Evolutionary conservation across 2,113 vertebrate genomes (phyloP).

Genomic region (Peromyscus polionotus): DNA sequence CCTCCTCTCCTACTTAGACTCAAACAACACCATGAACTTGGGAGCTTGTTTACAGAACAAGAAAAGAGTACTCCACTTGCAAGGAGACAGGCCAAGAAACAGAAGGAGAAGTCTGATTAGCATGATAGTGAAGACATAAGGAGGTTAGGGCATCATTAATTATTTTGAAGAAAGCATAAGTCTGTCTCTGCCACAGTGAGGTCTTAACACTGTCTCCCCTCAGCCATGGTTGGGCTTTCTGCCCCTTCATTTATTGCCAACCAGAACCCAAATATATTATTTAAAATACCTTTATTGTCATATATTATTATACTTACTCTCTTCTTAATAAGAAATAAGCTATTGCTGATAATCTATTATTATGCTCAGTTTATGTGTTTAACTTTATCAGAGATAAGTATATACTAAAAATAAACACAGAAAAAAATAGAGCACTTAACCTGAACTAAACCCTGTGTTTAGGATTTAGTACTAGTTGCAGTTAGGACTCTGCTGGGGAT

Average conservation of each 20-base stretch:
- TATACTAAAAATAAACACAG: not conserved
- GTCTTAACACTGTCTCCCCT: not conserved
- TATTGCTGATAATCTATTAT: not conserved
- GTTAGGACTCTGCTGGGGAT: not conserved
- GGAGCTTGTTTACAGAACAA: slow-evolving; percentile 25
- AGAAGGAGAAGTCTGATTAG: slow-evolving; percentile 44
- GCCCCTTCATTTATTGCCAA: not conserved
- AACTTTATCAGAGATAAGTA: not conserved
- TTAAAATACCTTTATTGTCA: not conserved
- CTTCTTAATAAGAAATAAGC: not conserved
- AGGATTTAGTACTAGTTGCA: not conserved
- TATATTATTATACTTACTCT: not conserved
- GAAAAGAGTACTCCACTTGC: slow-evolving; percentile 34
- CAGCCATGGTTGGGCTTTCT: not conserved
- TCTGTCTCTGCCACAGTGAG: not conserved
- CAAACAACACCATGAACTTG: not conserved
- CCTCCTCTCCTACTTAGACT: not conserved
- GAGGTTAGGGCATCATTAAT: not conserved
- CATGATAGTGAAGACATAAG: slow-evolving; percentile 12
- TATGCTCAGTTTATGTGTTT: not conserved
- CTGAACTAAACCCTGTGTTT: not conserved
- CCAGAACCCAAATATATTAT: not conserved
- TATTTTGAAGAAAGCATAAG: slow-evolving; percentile 23
- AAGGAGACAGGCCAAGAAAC: slow-evolving; percentile 35
- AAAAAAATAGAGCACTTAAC: not conserved